Base-by-base conservation (phyloP, 2,797 vertebrate species). In the Anguilla anguilla region DNA sequence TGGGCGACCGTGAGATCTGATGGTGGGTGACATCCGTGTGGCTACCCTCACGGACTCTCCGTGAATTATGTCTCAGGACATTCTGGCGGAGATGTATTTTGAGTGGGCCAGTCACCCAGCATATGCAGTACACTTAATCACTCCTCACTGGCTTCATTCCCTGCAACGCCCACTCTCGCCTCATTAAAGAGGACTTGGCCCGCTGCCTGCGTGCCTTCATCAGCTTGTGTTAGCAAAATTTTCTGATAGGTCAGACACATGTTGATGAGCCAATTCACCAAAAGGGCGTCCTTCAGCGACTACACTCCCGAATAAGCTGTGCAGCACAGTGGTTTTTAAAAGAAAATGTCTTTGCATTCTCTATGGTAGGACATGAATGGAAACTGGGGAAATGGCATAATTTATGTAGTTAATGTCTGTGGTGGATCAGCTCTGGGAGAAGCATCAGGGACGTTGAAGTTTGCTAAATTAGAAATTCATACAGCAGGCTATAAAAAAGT, bases 1-100 rank as follows among this genome's bases (percentile, higher is more conserved):
- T 22, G 57, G 35, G 6, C 46, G 49, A 46, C 22, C 35, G 49
- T 28, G 59, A 86, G 88, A 89, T 89, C 51, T 84, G 85, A 88
- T 88, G 59, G 81, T 85, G 53, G 51, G 84, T 88, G 88, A 46
- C 90, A 72, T 88, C 57, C 83, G 87, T 89, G 81, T 51, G 85
- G 22, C n/a, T 25, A 28, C 59, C 39, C 86, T 74, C 46, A 88
- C 51, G 35, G 74, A 72, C 86, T 53, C 49, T 17, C 28, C 49
- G 9, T 53, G 25, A 55, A 46, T 64, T 25, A 55, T 11, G 85
- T 17, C 35, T 49, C 77, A 10, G 55, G 86, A 83, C 79, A 25
- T 59, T 28, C 7, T 43, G 39, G 25, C 39, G 6, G 55, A 19
- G n/a, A 82, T 83, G 25, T 51, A 15, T 57, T 59, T 39, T 57